Conservation (phyloP, 2,113 vertebrate genomes). For the Petrocephalus zakoni region DNA sequence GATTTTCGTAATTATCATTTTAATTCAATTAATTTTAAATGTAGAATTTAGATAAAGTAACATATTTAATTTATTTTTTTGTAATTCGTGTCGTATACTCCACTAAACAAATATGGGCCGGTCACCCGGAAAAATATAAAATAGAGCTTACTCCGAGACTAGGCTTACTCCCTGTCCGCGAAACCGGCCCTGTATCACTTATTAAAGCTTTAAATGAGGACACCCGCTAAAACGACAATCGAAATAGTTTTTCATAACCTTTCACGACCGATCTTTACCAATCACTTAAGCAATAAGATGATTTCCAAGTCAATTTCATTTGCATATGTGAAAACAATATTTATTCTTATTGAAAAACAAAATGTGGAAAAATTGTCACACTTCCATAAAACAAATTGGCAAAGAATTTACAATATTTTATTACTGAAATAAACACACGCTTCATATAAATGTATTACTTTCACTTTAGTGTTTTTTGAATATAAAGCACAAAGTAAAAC, state of each 20-base stretch:
- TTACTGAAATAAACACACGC: constrained; percentile 83
- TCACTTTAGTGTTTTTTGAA: constrained; percentile 53
- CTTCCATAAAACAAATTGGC: constrained; percentile 84
- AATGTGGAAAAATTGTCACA: constrained; percentile 88
- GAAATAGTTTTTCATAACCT: background rate
- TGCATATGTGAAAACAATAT: constrained; percentile 55
- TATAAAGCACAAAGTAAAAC: constrained; percentile 91
- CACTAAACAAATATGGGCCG: background rate
- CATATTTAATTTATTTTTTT: no score
- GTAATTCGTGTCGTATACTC: background rate
- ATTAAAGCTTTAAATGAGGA: background rate
- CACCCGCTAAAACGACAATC: background rate
- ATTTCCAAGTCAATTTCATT: constrained; percentile 44
- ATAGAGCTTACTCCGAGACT: no score
- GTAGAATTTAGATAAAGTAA: no score
- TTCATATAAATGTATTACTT: constrained; percentile 64
- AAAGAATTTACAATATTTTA: constrained; percentile 85
- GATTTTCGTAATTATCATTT: background rate
- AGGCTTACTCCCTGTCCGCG: no score
- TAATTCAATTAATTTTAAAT: background rate
- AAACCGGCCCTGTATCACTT: background rate
- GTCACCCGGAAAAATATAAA: no score
- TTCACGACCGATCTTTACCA: background rate
- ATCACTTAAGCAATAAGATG: constrained; percentile 33
- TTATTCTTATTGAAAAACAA: constrained; percentile 77